Percentiles rank a stretch among this genome's conserved stretches.
Conservation (phyloP, 2,113 vertebrate genomes). For the Ailuropoda melanoleuca region DNA sequence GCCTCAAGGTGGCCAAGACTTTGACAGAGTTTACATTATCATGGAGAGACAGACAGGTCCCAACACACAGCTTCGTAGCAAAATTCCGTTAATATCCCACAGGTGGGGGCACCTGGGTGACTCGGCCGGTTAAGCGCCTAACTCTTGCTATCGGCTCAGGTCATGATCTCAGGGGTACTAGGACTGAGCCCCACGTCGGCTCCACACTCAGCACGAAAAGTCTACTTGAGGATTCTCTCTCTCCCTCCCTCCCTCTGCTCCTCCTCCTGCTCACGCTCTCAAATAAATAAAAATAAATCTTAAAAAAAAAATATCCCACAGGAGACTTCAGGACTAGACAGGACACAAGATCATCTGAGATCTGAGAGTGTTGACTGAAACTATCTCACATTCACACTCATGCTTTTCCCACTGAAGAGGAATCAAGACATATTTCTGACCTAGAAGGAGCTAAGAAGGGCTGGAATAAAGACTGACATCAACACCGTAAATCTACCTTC, state of each 20-base stretch:
- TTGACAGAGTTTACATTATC: not conserved
- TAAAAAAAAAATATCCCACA: not conserved
- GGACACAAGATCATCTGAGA: not conserved
- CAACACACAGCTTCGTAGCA: not conserved
- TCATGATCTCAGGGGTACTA: not conserved
- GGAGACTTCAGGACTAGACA: not conserved
- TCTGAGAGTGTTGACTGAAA: not conserved
- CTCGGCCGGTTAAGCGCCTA: not conserved
- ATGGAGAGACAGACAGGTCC: not conserved
- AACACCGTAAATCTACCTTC: not conserved
- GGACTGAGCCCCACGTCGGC: not conserved
- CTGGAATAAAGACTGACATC: not conserved
- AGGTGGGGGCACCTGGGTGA: not conserved
- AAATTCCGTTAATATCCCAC: not conserved
- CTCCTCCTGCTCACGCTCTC: no score
- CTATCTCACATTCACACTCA: not conserved
- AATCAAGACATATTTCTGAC: not conserved
- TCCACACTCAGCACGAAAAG: not conserved
- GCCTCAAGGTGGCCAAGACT: not conserved
- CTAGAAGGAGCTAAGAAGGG: not conserved
- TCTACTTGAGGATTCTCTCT: not conserved
- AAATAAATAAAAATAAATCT: not conserved
- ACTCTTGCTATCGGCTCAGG: not conserved
- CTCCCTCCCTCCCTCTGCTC: not conserved
- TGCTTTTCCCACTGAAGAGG: not conserved